Conservation (phyloP, 2,888 invertebrate genomes). For the Cosmopolites sordidus region DNA sequence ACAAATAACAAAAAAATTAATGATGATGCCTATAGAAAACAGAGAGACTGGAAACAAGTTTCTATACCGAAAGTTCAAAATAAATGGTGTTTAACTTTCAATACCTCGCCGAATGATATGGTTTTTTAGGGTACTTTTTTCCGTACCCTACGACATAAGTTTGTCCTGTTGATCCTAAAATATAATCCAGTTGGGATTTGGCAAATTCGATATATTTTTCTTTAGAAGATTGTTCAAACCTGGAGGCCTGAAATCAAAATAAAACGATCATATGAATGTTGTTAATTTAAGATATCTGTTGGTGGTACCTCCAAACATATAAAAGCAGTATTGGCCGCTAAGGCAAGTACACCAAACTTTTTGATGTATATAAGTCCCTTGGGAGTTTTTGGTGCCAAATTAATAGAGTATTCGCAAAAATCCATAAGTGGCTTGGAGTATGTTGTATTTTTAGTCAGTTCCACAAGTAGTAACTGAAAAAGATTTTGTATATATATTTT, state of each 20-base stretch:
- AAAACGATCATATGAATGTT: not conserved
- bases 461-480: conserved; percentile 51
- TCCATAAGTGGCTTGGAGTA: conserved; percentile 47
- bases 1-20: too few relatives aligned
- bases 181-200: conserved; percentile 53
- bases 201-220: conserved; percentile 51
- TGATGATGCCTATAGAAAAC: too few relatives aligned
- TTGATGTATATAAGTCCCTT: conserved; percentile 54
- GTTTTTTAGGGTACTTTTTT: conserved; percentile 51
- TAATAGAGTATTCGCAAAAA: conserved; percentile 53
- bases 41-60: too few relatives aligned
- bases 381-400: conserved; percentile 50
- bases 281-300: not conserved
- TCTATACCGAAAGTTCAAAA: too few relatives aligned
- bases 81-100: too few relatives aligned
- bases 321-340: conserved; percentile 55
- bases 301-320: conserved; percentile 50
- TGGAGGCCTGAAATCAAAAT: conserved; percentile 41
- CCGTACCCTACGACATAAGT: conserved; percentile 57
- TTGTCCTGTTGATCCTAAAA: conserved; percentile 52
- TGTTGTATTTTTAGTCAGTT: conserved; percentile 46
- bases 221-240: conserved; percentile 39
- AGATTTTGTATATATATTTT: too few relatives aligned
- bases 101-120: conserved; percentile 54
- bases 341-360: conserved; percentile 53